Percentiles rank a stretch among this genome's conserved stretches.
Conservation (phyloP, 1,140 invertebrate species). For the Pseudomyrmex flavicornis region DNA sequence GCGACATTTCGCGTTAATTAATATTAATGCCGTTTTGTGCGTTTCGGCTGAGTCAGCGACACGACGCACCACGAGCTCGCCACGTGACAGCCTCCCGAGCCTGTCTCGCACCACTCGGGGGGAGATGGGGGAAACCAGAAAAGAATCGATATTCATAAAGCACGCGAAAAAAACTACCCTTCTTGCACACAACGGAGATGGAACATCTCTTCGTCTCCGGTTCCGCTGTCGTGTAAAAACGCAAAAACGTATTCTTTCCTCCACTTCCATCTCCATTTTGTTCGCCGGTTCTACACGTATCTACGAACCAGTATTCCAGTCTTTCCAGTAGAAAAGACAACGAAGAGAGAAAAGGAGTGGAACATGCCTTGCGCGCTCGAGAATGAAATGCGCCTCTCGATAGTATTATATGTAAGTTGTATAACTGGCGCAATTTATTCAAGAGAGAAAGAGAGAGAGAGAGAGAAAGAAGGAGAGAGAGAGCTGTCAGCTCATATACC, state of each 20-base stretch:
- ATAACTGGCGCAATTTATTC: conserved; percentile 30
- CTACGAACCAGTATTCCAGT: background rate
- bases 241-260: background rate
- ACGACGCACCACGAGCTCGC: conserved; percentile 30
- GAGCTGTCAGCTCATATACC: background rate
- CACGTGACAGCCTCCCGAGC: conserved; percentile 37
- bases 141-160: conserved; percentile 73
- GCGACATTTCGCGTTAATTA: conserved; percentile 70
- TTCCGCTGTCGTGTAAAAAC: conserved; percentile 9
- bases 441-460: background rate
- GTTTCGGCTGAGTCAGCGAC: conserved; percentile 73
- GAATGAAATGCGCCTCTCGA: conserved; percentile 65
- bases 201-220: conserved; percentile 23
- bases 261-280: background rate
- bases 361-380: conserved; percentile 31
- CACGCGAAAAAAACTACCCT: conserved; percentile 71
- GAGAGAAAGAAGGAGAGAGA: background rate
- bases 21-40: conserved; percentile 73
- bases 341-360: background rate
- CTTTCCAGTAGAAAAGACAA: background rate
- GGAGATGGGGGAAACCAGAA: background rate
- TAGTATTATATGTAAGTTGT: conserved; percentile 55
- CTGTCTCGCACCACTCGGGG: conserved; percentile 18
- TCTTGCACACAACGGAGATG: background rate
- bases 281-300: conserved; percentile 25